phyloP scores from a whole-genome alignment of 2,113 vertebrate species.

The Mormyrus iriodes region DNA sequence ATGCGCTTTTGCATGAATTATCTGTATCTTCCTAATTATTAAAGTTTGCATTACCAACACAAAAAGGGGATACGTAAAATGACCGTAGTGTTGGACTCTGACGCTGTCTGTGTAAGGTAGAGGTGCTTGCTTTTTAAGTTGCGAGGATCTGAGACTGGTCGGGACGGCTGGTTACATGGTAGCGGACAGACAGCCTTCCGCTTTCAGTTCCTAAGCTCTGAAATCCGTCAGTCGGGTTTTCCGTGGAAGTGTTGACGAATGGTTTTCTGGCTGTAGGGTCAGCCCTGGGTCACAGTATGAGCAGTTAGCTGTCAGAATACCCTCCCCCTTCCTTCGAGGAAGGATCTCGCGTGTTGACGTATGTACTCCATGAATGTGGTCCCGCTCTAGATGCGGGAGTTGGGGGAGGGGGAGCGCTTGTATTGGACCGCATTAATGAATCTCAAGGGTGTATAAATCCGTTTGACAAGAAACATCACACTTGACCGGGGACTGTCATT shows the following conservation, averaged over 20 bases:
- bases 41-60: background rate
- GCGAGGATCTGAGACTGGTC: background rate
- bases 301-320: conserved; percentile 16
- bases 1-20: conserved; percentile 29
- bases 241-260: background rate
- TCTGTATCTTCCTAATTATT: background rate
- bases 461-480: background rate
- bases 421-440: background rate
- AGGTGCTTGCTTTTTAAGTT: background rate
- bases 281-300: conserved; percentile 6
- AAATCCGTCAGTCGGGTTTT: conserved; percentile 3
- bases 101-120: background rate
- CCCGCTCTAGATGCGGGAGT: background rate
- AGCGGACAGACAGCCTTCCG: background rate
- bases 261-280: conserved; percentile 10
- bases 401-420: background rate
- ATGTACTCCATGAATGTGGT: conserved; percentile 15
- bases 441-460: background rate
- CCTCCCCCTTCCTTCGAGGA: conserved; percentile 9
- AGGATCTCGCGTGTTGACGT: conserved; percentile 6
- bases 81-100: background rate
- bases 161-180: background rate
- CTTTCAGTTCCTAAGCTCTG: background rate
- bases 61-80: background rate
- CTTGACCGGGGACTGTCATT: background rate